phyloP scores from a whole-genome alignment of 2,888 invertebrate species.

The Gibbula magus region DNA sequence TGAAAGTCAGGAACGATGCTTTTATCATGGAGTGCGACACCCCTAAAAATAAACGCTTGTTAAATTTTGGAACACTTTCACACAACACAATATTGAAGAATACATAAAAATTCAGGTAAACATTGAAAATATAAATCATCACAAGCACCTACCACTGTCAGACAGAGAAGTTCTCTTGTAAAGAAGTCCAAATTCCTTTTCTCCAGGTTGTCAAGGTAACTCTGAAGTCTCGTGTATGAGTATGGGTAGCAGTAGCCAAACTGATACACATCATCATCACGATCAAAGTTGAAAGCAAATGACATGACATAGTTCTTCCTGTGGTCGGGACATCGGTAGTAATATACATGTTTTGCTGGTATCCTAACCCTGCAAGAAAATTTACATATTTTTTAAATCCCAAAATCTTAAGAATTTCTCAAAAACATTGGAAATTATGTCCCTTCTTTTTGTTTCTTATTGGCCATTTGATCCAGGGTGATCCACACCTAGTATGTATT shows the following conservation, averaged over 20 bases:
- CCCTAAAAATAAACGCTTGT: too few species aligned
- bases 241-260: constrained; percentile 96
- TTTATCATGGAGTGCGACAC: too few species aligned
- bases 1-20: too few species aligned
- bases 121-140: neutral
- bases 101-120: too few species aligned
- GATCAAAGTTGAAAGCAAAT: constrained; percentile 95
- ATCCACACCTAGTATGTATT: too few species aligned
- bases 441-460: too few species aligned
- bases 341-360: constrained; percentile 87
- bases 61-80: too few species aligned
- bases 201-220: constrained; percentile 86
- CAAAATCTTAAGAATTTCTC: too few species aligned
- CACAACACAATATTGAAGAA: too few species aligned
- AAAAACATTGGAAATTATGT: too few species aligned
- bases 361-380: constrained; percentile 70
- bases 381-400: too few species aligned
- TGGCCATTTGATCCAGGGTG: too few species aligned
- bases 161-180: constrained; percentile 80
- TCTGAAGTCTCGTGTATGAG: constrained; percentile 92
- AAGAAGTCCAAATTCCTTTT: constrained; percentile 79
- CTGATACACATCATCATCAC: constrained; percentile 95
- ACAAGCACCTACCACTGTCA: constrained; percentile 70
- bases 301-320: constrained; percentile 91
- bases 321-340: constrained; percentile 92